Conservation (phyloP, 2,888 invertebrate species). For the Timandra comae region DNA sequence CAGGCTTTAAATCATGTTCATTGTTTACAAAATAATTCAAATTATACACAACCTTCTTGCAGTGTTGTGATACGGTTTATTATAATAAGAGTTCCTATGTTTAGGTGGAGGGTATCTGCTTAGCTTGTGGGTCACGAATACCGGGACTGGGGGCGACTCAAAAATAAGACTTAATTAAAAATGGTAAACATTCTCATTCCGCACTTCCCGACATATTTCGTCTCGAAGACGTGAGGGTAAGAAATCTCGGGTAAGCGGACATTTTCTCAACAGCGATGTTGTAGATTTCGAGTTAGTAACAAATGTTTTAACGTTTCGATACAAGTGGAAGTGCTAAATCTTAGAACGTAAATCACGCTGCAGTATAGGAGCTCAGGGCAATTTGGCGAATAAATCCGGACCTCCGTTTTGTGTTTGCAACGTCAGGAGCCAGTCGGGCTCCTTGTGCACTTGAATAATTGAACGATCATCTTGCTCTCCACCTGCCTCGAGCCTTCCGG, state of each 20-base stretch:
- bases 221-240: slow-evolving; percentile 25
- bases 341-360: slow-evolving; percentile 53
- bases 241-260: slow-evolving; percentile 32
- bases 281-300: slow-evolving; percentile 50
- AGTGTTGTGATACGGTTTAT: too few relatives aligned
- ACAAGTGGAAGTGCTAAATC: slow-evolving; percentile 61
- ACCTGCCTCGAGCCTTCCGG: slow-evolving; percentile 21
- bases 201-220: slow-evolving; percentile 29
- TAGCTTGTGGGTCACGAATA: slow-evolving; percentile 47
- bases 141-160: slow-evolving; percentile 31
- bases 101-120: slow-evolving; percentile 28
- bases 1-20: background rate
- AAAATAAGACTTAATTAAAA: slow-evolving; percentile 56
- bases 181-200: slow-evolving; percentile 34
- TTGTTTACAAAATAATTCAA: background rate
- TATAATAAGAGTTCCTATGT: slow-evolving; percentile 9
- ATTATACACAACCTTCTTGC: background rate
- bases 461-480: slow-evolving; percentile 31
- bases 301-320: slow-evolving; percentile 61
- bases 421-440: slow-evolving; percentile 36
- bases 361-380: slow-evolving; percentile 34
- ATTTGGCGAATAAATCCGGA: slow-evolving; percentile 49
- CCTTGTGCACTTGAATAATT: slow-evolving; percentile 37
- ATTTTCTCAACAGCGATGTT: slow-evolving; percentile 32
- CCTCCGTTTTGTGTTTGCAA: slow-evolving; percentile 38